Evolutionary conservation across 2,113 vertebrate genomes (phyloP), one percentile per base, ranked within the genome.

Genomic region (Cyanoramphus novaezelandiae): DNA sequence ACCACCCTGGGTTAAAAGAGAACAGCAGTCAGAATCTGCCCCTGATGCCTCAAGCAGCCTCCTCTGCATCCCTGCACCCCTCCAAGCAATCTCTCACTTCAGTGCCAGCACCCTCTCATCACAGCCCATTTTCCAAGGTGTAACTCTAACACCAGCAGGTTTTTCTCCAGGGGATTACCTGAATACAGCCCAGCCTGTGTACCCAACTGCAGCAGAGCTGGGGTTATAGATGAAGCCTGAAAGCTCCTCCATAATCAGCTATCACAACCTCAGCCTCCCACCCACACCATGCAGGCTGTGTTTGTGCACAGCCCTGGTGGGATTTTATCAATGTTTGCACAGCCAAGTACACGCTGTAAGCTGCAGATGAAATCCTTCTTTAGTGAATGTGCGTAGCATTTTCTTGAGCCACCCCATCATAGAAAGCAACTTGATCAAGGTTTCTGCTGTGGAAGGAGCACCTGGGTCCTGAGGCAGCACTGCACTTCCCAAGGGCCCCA

Each of bases 121-220:
- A 1, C 46, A 47, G 71, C 0, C 4, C 43, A 47, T 59, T 49
- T 55, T 53, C 67, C 8, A 1, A 57, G 62, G 50, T 0, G 0
- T 31, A 75, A 43, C 29, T 79, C 52, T 29, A 47, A 29, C 1
- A 1, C 41, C 31, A 39, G 72, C 25, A 81, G 49, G 39, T 84
- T 87, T 92, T 78, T 52, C 19, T 77, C 18, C 37, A 5, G 2
- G 37, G 43, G 13, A 63, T 27, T 76, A 52, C 3, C 10, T 2
- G 3, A n/a, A 35, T 0, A 2, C 25, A 74, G 79, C 28, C 33
- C 49, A 70, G 33, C 27, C 55, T 0, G 1, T 18, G 27, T 2
- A 2, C 21, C 21, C 6, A 7, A 17, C 33, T 0, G 3, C 3
- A 1, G 60, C 59, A 59, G 24, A 60, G 31, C 35, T 8, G 15